These are phyloP conservation scores for Lophura nycthemera DNA, from an alignment of 2,113 vertebrate genomes.

Conservation along the genomic window DNA sequence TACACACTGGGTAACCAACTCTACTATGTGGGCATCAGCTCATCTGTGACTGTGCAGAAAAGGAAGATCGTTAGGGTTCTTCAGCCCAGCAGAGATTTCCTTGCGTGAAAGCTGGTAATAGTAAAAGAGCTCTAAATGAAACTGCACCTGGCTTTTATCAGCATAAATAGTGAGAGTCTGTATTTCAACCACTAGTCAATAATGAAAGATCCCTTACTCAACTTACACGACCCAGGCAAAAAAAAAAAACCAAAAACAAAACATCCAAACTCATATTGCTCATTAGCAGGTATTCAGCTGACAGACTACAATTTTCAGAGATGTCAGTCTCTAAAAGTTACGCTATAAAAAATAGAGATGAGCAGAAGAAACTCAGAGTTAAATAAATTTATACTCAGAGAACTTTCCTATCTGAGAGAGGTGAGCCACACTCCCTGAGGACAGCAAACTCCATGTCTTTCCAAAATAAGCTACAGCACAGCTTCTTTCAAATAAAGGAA, in stretches of 20 bases:
- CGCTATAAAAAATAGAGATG: background rate
- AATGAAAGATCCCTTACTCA: background rate
- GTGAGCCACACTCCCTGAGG: background rate
- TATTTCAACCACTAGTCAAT: background rate
- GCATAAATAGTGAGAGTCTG: background rate
- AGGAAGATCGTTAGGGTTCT: background rate
- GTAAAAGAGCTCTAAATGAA: background rate
- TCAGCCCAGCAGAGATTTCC: background rate
- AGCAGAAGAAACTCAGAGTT: background rate
- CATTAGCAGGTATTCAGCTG: background rate
- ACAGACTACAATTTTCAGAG: background rate
- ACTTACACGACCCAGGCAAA: background rate
- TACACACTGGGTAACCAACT: background rate
- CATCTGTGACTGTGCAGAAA: background rate
- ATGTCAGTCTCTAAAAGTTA: background rate
- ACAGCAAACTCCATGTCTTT: background rate
- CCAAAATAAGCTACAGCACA: background rate
- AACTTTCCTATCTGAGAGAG: background rate
- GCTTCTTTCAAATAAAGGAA: slow-evolving; percentile 6
- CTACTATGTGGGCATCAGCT: background rate
- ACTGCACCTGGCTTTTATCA: background rate
- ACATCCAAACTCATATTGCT: background rate
- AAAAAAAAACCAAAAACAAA: background rate
- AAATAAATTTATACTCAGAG: background rate
- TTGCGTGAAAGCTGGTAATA: background rate